Base-by-base conservation (phyloP, 1,140 invertebrate species). In the Eupeodes corollae region DNA sequence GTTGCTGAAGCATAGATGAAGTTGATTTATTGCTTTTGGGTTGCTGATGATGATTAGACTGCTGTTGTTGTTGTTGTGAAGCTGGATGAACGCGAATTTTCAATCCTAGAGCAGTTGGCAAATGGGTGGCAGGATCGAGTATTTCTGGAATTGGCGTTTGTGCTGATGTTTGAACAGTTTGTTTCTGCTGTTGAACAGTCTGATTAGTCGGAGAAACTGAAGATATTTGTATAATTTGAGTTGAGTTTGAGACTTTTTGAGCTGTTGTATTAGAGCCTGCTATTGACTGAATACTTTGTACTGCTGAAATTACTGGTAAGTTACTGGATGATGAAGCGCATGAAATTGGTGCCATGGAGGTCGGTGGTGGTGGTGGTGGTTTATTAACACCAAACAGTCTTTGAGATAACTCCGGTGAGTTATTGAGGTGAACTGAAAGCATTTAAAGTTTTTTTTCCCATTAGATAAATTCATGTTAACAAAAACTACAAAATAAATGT, bases 1-100 rank as follows among this genome's bases (percentile, higher is more conserved):
- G 63, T 46, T 66, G 62, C 38, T 63, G 61, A 5, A 65, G 51
- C 33, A 65, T 39, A 67, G 67, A 47, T 30, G 65, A 75, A 69
- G 53, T 74, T 72, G 43, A 63, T 68, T 48, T 73, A 71, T 34
- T 56, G 43, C 35, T 47, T 5, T 26, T 26, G 8, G 8, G 34
- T 51, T 63, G 48, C 52, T 58, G 48, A 33, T 46, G 40, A 11
- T 50, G 47, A 15, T 45, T 35, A 34, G 14, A 44, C 13, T 30
- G 46, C 30, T 41, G 37, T 14, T 55, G 49, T 13, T 47, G 44
- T 32, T 40, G 40, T 19, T n/a, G 42, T 15, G 31, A 6, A 40
- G 21, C 35, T 39, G 44, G 13, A 37, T 39, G 48, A 30, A 55
- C 56, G 26, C 59, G 53, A 16, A 66, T 61, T 51, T 57, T 66